phyloP scores from a whole-genome alignment of 1,140 invertebrate species.

The Varroa destructor region DNA sequence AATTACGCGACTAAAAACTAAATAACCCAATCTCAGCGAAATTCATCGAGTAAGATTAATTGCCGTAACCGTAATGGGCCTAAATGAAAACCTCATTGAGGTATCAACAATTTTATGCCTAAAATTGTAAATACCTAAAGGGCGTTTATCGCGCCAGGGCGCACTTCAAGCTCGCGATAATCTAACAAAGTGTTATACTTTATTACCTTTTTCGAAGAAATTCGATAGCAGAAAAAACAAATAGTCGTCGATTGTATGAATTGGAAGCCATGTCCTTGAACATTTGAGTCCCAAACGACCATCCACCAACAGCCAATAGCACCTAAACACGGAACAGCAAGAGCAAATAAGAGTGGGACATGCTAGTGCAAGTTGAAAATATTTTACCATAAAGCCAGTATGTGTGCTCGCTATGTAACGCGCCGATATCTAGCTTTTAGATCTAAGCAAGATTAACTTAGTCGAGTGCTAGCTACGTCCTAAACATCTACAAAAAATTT shows the following conservation, averaged over 20 bases:
- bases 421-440: too few species aligned
- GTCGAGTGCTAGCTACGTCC: too few species aligned
- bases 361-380: conserved; percentile 16
- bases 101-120: background rate
- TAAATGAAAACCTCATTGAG: background rate
- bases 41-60: too few species aligned
- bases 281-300: conserved; percentile 88
- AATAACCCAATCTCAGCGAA: too few species aligned
- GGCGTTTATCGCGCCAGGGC: too few species aligned
- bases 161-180: background rate
- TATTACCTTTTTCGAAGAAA: conserved; percentile 52
- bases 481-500: too few species aligned
- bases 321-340: background rate
- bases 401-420: background rate
- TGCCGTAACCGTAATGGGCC: too few species aligned
- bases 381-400: background rate
- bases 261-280: conserved; percentile 81
- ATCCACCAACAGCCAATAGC: conserved; percentile 53
- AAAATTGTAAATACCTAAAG: background rate
- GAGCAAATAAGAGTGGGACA: background rate
- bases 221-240: conserved; percentile 81
- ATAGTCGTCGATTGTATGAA: conserved; percentile 73
- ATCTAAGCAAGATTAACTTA: too few species aligned
- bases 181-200: conserved; percentile 53
- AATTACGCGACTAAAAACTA: background rate